Evolutionary conservation across 2,113 vertebrate genomes (phyloP).

Genomic region (Nycticebus coucang): DNA sequence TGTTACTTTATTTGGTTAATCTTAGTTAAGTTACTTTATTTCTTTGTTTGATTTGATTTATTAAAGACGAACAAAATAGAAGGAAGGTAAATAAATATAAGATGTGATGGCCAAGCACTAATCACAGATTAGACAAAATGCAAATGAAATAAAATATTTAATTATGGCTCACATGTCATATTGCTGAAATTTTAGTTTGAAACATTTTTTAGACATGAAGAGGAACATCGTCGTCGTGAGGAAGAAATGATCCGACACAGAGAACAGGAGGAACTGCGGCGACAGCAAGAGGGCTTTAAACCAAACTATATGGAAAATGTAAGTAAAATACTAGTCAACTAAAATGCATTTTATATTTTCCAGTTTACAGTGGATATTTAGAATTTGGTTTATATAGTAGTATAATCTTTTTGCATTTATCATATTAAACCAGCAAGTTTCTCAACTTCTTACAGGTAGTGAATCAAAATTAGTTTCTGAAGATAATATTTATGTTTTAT

Average conservation of each 20-base stretch:
- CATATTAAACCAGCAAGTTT: constrained; percentile 20
- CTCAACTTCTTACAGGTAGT: constrained; percentile 26
- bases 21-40: background rate
- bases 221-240: constrained; percentile 94
- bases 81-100: background rate
- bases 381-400: background rate
- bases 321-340: constrained; percentile 84
- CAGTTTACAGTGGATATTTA: background rate
- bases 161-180: background rate
- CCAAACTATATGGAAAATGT: constrained; percentile 95
- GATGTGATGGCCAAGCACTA: background rate
- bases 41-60: constrained; percentile 9
- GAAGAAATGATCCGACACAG: constrained; percentile 96
- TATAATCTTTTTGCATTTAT: constrained; percentile 15
- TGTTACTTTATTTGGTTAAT: background rate
- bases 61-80: background rate
- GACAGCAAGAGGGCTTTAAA: constrained; percentile 94
- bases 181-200: constrained; percentile 44
- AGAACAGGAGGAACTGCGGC: constrained; percentile 94
- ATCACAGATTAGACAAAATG: background rate
- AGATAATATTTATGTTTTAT: constrained; percentile 24
- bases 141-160: background rate
- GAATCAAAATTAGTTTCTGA: constrained; percentile 33
- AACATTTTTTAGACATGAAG: constrained; percentile 90
- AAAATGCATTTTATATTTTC: background rate